Base-by-base conservation (phyloP, 2,888 invertebrate species). In the Andrena flavipes region DNA sequence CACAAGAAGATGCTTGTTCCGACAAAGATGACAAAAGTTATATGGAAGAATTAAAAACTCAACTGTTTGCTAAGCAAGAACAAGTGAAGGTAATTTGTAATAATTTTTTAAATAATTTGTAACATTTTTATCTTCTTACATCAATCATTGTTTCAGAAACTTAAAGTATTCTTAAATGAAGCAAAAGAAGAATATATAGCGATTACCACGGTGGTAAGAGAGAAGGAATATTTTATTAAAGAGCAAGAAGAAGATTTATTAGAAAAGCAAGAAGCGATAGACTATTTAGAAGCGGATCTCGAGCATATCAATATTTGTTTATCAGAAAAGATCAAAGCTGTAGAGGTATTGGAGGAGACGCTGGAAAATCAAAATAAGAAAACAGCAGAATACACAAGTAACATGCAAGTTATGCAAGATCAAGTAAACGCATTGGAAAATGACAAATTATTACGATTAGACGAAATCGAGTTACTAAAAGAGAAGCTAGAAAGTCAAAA, bases 151-250 rank as follows among this genome's bases (percentile, higher is more conserved):
- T 82, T 88, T 29, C 72, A 93, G 91, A 89, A 88, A 65, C 78
- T 93, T 1, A 93, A 91, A 85, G 68, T 85, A 30, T 90, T 92
- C 51, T 84, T 94, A 5, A 91, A 93, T 63, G 93, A 93, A 76
- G 94, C 94, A 0, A 93, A 93, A 76, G 87, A 91, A 33, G 94
- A 94, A n/a, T 93, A 91, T 33, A 90, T 93, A 48, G 63, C 70
- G 0, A 89, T 92, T 29, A 90, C 88, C 0, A 76, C 85, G 13
- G 86, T 91, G 42, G 85, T 88, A 29, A 72, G 75, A 26, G 75
- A 88, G 29, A 86, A 90, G 69, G 86, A 91, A 35, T 76, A 82
- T 54, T 74, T 82, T 20, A 48, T 92, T 26, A 90, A 91, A 49
- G 80, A 89, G 1, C 87, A 90, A 71, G 87, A 91, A 23, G 85